Evolutionary conservation across 2,113 vertebrate genomes (phyloP).

Genomic region (Vulpes ferrilata): DNA sequence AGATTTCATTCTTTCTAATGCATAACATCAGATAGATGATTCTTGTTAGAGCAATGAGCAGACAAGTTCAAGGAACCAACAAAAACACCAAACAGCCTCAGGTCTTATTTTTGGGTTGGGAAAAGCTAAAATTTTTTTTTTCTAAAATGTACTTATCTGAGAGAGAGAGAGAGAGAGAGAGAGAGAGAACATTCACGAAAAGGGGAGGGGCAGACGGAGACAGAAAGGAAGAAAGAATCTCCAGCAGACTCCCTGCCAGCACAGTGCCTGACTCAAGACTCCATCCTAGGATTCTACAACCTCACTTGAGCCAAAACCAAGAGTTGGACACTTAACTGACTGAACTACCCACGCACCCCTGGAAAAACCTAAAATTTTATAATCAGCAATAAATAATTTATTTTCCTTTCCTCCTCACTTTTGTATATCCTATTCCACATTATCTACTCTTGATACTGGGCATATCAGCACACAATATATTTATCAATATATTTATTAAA

Average conservation of each 20-base stretch:
- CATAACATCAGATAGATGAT: neutral
- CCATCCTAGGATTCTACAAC: neutral
- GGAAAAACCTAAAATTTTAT: neutral
- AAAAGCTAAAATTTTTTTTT: neutral
- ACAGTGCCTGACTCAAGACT: neutral
- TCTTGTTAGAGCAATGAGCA: neutral
- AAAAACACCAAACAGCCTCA: neutral
- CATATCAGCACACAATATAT: neutral
- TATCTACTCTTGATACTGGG: neutral
- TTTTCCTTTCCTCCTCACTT: neutral
- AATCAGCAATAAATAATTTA: neutral
- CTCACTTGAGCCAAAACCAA: neutral
- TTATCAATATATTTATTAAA: neutral
- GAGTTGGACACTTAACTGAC: neutral
- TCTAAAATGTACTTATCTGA: neutral
- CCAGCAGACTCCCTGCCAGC: neutral
- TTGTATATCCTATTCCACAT: neutral
- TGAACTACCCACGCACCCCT: neutral
- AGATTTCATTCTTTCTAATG: neutral
- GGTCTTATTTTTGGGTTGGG: slow-evolving; percentile 24
- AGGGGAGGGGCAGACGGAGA: neutral
- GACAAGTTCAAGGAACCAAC: neutral
- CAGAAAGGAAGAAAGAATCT: neutral
- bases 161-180: neutral
- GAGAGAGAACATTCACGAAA: no score